These are phyloP conservation scores for Apis florea DNA, from an alignment of 1,140 invertebrate species.

Conservation along the genomic window DNA sequence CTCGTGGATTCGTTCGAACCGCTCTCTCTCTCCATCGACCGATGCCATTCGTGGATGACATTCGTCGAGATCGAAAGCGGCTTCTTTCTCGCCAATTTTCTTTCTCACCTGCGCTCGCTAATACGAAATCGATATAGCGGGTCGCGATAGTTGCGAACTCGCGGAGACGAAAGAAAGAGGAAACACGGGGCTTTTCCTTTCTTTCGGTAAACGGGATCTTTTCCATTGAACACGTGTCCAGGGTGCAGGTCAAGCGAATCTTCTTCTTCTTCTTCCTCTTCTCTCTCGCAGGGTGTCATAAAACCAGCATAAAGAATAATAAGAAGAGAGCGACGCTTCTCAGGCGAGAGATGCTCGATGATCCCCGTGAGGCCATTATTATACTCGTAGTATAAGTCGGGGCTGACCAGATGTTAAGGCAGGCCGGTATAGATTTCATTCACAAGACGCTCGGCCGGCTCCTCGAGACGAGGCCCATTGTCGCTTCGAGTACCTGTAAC, in stretches of 20 bases:
- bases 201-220: constrained; percentile 17
- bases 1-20: too few relatives aligned
- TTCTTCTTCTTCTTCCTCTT: constrained; percentile 9
- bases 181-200: too few relatives aligned
- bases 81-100: too few relatives aligned
- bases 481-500: constrained; percentile 74
- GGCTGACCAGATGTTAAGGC: constrained; percentile 68
- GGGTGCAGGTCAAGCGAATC: constrained; percentile 16
- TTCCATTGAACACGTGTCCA: constrained; percentile 59
- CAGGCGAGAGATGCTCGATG: constrained; percentile 37
- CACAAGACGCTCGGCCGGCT: constrained; percentile 61
- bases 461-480: constrained; percentile 68
- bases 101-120: too few relatives aligned
- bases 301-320: constrained; percentile 57
- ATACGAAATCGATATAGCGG: too few relatives aligned
- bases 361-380: constrained; percentile 59
- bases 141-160: background rate
- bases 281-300: constrained; percentile 37
- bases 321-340: constrained; percentile 7
- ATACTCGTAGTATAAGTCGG: constrained; percentile 63
- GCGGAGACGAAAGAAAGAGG: too few relatives aligned
- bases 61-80: too few relatives aligned
- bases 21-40: too few relatives aligned
- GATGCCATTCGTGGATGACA: too few relatives aligned
- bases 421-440: constrained; percentile 73